A percentile compares a stretch with the other conserved stretches of the same genome.
Evolutionary conservation across 2,888 invertebrate genomes (phyloP).

Genomic region (Sericinus montela): DNA sequence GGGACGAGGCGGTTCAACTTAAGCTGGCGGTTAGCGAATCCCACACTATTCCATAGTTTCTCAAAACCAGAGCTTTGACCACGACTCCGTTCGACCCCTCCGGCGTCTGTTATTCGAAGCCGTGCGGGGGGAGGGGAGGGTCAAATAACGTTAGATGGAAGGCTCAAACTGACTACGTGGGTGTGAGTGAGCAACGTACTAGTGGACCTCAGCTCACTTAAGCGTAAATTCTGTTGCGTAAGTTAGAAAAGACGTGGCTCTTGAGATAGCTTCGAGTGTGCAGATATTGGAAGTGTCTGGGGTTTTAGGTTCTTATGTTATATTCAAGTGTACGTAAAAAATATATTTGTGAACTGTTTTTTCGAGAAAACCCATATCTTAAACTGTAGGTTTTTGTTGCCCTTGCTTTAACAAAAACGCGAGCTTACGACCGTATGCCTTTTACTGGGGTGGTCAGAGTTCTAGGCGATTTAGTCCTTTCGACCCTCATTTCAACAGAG

Average conservation of each 20-base stretch:
- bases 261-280: conserved; percentile 56
- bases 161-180: conserved; percentile 68
- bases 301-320: conserved; percentile 32
- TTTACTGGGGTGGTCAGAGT: too few species aligned
- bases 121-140: conserved; percentile 40
- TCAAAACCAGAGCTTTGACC: conserved; percentile 69
- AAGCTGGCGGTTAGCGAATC: conserved; percentile 53
- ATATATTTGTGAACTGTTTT: conserved; percentile 2
- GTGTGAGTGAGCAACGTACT: conserved; percentile 73
- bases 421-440: too few species aligned
- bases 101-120: conserved; percentile 34
- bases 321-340: conserved; percentile 8
- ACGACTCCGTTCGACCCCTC: conserved; percentile 53
- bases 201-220: conserved; percentile 69
- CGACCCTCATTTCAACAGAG: too few species aligned
- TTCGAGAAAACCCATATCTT: neutral
- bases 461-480: too few species aligned
- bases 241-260: conserved; percentile 71
- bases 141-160: conserved; percentile 34
- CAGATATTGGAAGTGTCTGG: conserved; percentile 53
- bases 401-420: too few species aligned
- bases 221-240: conserved; percentile 78
- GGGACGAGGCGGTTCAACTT: conserved; percentile 38
- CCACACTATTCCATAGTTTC: conserved; percentile 72
- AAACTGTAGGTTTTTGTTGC: neutral